Evolutionary conservation across 2,797 vertebrate genomes (phyloP).

Genomic region (Echiichthys vipera): DNA sequence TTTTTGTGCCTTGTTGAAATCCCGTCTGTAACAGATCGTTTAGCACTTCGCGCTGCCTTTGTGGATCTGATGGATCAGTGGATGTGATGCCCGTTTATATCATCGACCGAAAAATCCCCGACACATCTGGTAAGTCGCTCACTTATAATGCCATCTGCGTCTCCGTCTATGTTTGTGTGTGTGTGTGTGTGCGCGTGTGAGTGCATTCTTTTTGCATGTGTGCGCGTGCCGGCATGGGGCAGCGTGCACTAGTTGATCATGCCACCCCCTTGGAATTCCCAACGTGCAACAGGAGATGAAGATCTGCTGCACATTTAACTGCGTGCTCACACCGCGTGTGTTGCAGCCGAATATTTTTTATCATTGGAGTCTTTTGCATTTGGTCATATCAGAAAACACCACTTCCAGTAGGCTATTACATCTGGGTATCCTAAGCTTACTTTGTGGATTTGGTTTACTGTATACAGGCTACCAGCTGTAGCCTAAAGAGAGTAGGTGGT

Average conservation of each 20-base stretch:
- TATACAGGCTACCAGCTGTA: constrained; percentile 1
- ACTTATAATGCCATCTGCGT: constrained; percentile 51
- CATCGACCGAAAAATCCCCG: constrained; percentile 88
- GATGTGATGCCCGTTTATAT: constrained; percentile 90
- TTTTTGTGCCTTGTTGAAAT: constrained; percentile 48
- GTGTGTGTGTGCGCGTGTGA: neutral
- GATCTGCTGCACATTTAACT: constrained; percentile 46
- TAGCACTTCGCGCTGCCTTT: constrained; percentile 70
- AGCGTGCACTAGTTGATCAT: constrained; percentile 76
- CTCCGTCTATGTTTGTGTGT: neutral
- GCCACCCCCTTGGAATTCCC: constrained; percentile 62
- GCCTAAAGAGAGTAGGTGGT: constrained; percentile 1
- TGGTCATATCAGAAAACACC: constrained; percentile 11
- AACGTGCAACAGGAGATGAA: constrained; percentile 78
- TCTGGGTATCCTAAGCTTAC: neutral
- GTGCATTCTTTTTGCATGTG: constrained; percentile 26
- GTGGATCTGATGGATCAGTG: constrained; percentile 82
- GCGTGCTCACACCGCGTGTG: constrained; percentile 23
- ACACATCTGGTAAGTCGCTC: constrained; percentile 86
- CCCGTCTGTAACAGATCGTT: constrained; percentile 58
- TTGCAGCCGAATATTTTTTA: constrained; percentile 43
- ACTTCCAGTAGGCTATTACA: neutral
- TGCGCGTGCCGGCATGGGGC: constrained; percentile 48
- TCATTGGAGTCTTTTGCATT: constrained; percentile 35
- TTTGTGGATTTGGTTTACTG: neutral